phyloP scores from a whole-genome alignment of 2,113 vertebrate species.

The Callithrix jacchus region DNA sequence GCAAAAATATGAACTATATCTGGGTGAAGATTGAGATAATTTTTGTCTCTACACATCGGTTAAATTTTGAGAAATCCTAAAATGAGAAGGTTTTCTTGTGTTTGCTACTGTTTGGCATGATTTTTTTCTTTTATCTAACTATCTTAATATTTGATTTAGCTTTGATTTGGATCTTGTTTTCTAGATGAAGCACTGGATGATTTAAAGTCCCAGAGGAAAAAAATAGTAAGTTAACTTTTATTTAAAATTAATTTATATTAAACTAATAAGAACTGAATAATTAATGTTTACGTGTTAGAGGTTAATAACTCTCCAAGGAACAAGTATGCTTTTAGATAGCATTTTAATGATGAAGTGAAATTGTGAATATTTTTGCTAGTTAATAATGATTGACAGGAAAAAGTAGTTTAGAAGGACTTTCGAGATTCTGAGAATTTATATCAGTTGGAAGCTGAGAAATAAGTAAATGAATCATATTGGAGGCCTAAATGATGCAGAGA shows the following conservation, averaged over 20 bases:
- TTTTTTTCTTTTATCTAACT: constrained; percentile 28
- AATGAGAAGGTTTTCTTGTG: constrained; percentile 12
- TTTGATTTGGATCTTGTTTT: constrained; percentile 72
- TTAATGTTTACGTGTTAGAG: constrained; percentile 40
- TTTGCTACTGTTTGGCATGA: constrained; percentile 14
- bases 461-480: constrained; percentile 35
- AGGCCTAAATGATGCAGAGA: constrained; percentile 26
- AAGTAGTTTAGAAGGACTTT: constrained; percentile 36
- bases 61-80: constrained; percentile 48
- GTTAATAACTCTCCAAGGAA: constrained; percentile 32
- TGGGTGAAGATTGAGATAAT: background rate
- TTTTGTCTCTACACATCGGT: background rate
- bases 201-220: constrained; percentile 94
- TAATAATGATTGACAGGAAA: constrained; percentile 50
- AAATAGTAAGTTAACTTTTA: constrained; percentile 93
- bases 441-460: constrained; percentile 14
- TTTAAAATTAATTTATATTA: constrained; percentile 70
- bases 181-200: constrained; percentile 96
- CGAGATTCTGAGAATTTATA: constrained; percentile 30
- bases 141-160: constrained; percentile 67
- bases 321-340: constrained; percentile 49
- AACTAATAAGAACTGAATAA: constrained; percentile 53
- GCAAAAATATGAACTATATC: constrained; percentile 11
- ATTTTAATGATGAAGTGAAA: constrained; percentile 64
- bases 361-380: constrained; percentile 50